Base-by-base conservation (phyloP, 2,888 invertebrate species). In the Phania funesta region DNA sequence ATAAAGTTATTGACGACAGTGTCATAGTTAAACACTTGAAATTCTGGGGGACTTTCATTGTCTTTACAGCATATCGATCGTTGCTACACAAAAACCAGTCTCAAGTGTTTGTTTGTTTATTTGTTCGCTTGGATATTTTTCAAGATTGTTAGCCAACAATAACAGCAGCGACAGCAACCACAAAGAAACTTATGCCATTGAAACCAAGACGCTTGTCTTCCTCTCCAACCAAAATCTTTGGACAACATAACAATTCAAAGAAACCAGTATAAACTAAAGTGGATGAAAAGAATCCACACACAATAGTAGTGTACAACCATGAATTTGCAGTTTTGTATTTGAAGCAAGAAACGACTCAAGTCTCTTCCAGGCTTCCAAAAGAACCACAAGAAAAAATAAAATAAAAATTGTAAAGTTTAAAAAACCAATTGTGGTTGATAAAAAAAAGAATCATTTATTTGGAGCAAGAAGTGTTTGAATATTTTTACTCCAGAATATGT, bases 1-100 rank as follows among this genome's bases (percentile, higher is more conserved):
- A 67, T 64, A 62, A 70, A 71, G 70, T 65, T 80, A 76, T 80
- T 80, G 80, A 70, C 76, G 80, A 70, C 76, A 80, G 70, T 76
- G 76, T 76, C 80, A 76, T 71, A 76, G 80, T 58, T 35, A 76
- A 76, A 75, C 71, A 80, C 80, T 76, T 71, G 75, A 75, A 68
- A 65, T 76, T 76, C 52, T 52, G 71, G 75, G 52, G 24, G 44
- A 65, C 48, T 76, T 76, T 80, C 46, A 65, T 76, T 80, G 64
- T 80, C 70, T 71, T 38, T 38, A 4, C 58, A 32, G 20, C 70
- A 75, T 20, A 65, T 58, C 38, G 56, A 58, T 67, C 26, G 50
- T 41, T 26, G 26, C 46, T 24, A 2, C n/a, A 35, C 18, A 48
- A 38, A 68, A 76, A 76, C 76, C 76, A 76, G 68, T 76, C 76